These are phyloP conservation scores for Chloroceryle aenea DNA, from an alignment of 2,113 vertebrate species.

Conservation along the genomic window DNA sequence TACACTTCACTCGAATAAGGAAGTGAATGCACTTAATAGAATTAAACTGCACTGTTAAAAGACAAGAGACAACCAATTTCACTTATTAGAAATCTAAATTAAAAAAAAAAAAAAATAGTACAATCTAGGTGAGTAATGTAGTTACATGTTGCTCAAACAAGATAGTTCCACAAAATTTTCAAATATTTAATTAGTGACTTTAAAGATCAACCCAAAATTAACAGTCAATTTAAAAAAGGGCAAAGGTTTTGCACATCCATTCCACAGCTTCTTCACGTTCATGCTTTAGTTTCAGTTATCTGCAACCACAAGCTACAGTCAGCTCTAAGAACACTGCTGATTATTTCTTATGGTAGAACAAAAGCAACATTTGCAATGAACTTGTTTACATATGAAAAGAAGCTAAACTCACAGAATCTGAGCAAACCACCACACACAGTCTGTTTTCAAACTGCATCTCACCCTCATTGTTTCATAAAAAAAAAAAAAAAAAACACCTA, in stretches of 20 bases:
- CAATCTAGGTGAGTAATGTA: not conserved
- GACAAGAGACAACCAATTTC: not conserved
- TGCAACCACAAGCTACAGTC: not conserved
- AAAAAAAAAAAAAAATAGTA: not conserved
- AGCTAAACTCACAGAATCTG: not conserved
- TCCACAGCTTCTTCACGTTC: not conserved
- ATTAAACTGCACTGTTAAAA: not conserved
- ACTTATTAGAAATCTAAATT: not conserved
- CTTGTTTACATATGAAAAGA: not conserved
- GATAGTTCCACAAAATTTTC: not conserved
- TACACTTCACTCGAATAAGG: not conserved
- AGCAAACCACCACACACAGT: not conserved
- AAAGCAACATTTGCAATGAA: not conserved
- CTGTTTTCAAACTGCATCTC: not conserved
- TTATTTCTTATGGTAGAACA: not conserved
- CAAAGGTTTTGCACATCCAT: not conserved
- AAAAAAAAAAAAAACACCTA: not conserved
- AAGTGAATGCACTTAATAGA: not conserved
- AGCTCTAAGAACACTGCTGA: not conserved
- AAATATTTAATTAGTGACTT: not conserved
- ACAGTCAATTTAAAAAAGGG: not conserved
- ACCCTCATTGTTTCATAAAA: not conserved
- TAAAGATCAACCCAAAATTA: not conserved
- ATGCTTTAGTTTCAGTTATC: not conserved
- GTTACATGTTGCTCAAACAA: not conserved